Evolutionary conservation across 2,888 invertebrate genomes (phyloP), one percentile per base, ranked within the genome.

Genomic region (Ganaspis brasiliensis): DNA sequence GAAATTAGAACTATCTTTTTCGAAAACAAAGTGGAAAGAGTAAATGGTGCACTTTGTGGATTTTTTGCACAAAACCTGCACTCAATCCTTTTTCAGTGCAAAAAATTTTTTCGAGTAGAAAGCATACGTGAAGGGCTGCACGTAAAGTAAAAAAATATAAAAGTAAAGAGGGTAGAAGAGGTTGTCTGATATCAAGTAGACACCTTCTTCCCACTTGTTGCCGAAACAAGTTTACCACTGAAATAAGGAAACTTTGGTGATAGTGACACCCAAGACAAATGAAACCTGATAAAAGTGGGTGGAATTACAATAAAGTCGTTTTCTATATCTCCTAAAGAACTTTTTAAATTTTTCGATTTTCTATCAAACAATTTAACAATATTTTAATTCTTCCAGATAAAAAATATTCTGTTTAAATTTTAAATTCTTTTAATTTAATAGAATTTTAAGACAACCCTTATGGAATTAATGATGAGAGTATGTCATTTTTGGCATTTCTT

Each of bases 121-220:
- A 45, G n/a, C n/a, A 59, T 77, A 59, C 75, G 73, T 75, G 56
- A 73, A 56, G 37, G 75, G 76, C 37, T 72, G 49, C 59, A 35
- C 56, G 59, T 72, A 57, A n/a, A 57, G 24, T n/a, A 0, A 19
- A 21, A 19, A 63, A 21, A 63, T 40, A 40, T 63, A 67, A 63
- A 63, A 61, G 37, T 37, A 37, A 37, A 67, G 24, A 45, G 63
- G 24, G n/a, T 67, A 67, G 63, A 67, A 56, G 24, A 56, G 63
- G 21, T 24, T 67, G 61, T 45, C 40, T 21, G 61, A 40, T 61
- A 61, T 40, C 63, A 45, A 67, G 63, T 63, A 67, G 63, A 67
- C 63, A 67, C 40, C 63, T 67, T 21, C 40, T 45, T 37, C 21
- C 40, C 63, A 67, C 63, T 67, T 67, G 63, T 67, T 67, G 63